A percentile compares a stretch with the other conserved stretches of the same genome.
These are phyloP conservation scores for Entelurus aequoreus DNA, from an alignment of 2,113 vertebrate species.

Conservation along the genomic window DNA sequence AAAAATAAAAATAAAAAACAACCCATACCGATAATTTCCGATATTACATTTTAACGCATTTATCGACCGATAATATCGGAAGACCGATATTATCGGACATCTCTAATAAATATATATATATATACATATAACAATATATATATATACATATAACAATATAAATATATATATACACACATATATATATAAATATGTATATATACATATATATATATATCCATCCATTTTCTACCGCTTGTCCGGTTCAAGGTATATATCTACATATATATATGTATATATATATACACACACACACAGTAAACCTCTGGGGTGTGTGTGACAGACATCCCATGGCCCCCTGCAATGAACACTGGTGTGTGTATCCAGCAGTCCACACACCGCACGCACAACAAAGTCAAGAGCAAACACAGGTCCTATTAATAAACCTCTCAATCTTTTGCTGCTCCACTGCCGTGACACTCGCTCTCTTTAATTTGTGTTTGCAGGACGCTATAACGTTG, in stretches of 20 bases:
- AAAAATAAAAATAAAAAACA: no score
- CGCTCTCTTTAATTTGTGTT: slow-evolving; percentile 1
- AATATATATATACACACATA: slow-evolving; percentile 7
- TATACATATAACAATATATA: no score
- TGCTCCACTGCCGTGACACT: not conserved
- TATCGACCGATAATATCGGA: no score
- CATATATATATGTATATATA: no score
- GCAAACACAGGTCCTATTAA: slow-evolving; percentile 15
- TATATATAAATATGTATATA: not conserved
- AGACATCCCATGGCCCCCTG: slow-evolving; percentile 8
- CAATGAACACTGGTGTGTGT: slow-evolving; percentile 11
- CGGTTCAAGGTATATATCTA: no score
- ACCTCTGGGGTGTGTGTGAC: not conserved
- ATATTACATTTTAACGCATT: no score
- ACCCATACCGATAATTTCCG: no score
- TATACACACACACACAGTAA: no score
- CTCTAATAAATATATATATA: no score
- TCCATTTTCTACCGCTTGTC: no score
- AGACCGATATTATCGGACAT: no score
- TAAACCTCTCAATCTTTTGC: slow-evolving; percentile 12
- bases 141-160: slow-evolving; percentile 11
- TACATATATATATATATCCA: no score
- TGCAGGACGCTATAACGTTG: not conserved
- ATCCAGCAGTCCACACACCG: not conserved
- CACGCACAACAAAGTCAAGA: slow-evolving; percentile 25